These are phyloP conservation scores for Danio albolineatus DNA, from an alignment of 2,797 vertebrate genomes.

Conservation along the genomic window DNA sequence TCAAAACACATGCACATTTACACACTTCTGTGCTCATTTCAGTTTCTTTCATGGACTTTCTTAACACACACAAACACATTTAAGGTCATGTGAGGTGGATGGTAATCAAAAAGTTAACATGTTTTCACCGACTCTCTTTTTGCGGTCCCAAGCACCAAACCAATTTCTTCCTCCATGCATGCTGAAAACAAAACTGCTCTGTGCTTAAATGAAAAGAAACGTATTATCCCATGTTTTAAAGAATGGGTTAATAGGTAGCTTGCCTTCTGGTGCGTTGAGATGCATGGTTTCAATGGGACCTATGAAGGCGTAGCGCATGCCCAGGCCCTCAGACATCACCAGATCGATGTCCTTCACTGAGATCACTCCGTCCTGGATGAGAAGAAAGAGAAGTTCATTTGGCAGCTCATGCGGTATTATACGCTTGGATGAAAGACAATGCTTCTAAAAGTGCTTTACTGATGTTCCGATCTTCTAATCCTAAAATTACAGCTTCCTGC, in stretches of 20 bases:
- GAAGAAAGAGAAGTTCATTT: slow-evolving; percentile 21
- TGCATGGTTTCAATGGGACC: slow-evolving; percentile 98
- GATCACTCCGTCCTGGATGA: slow-evolving; percentile 87
- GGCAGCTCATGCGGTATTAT: background rate
- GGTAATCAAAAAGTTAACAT: background rate
- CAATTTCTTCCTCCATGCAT: background rate
- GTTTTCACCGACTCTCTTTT: slow-evolving; percentile 2
- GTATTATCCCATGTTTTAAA: background rate
- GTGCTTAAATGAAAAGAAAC: background rate
- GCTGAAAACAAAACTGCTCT: slow-evolving; percentile 1
- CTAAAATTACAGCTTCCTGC: slow-evolving; percentile 44
- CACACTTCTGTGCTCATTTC: background rate
- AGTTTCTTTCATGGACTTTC: slow-evolving; percentile 38
- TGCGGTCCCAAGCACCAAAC: background rate
- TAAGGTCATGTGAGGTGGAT: slow-evolving; percentile 13
- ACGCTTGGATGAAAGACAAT: slow-evolving; percentile 9
- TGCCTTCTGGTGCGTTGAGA: slow-evolving; percentile 94
- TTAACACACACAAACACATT: slow-evolving; percentile 18
- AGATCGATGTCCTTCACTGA: slow-evolving; percentile 93
- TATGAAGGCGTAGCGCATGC: slow-evolving; percentile 95
- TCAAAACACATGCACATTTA: slow-evolving; percentile 49
- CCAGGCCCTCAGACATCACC: slow-evolving; percentile 96
- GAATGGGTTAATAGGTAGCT: slow-evolving; percentile 24
- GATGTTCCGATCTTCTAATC: slow-evolving; percentile 32
- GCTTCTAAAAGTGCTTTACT: slow-evolving; percentile 15